Base-by-base conservation (phyloP, 2,113 vertebrate genomes). In the Chascanopsetta lugubris region DNA sequence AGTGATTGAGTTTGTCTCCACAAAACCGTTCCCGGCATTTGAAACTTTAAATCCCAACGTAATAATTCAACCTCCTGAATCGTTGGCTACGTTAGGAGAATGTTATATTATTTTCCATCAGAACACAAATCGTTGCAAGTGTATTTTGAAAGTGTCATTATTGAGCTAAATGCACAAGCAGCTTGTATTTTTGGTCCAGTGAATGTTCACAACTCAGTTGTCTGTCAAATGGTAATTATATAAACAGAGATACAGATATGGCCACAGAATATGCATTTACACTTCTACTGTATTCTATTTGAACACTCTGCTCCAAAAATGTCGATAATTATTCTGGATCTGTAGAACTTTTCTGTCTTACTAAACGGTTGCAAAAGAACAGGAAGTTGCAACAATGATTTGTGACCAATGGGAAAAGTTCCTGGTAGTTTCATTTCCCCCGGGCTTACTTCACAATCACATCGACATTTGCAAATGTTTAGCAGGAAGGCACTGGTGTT, bases 361-460 rank as follows among this genome's bases (percentile, higher is more conserved):
- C 27, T 69, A 12, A 53, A 17, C 8, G 11, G n/a, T 75, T 82
- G 66, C 18, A 21, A 65, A 81, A 81, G 54, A 46, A 45, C 9
- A 70, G 82, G 82, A 86, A 79, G 61, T 85, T 79, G 67, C 69
- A 75, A 77, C 74, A 82, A 20, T 38, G 43, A 58, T 77, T 53
- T 30, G 6, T 42, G 42, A 24, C 11, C 11, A 49, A 12, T 70
- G 40, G 20, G 18, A 81, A 69, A 32, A 42, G 22, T 56, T 58
- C 59, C 71, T 66, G 1, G 32, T 83, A 72, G 79, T 88, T 86
- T 88, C 82, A 79, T 77, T 88, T 86, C 82, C 84, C 74, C 47
- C 38, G 48, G 2, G 5, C 58, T 79, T 32, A 60, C 48, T 6
- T 82, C 27, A 53, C 24, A 40, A 29, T 6, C n/a, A 21, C 2